Conservation (phyloP, 1,140 invertebrate species). For the Bombus pyrosoma region DNA sequence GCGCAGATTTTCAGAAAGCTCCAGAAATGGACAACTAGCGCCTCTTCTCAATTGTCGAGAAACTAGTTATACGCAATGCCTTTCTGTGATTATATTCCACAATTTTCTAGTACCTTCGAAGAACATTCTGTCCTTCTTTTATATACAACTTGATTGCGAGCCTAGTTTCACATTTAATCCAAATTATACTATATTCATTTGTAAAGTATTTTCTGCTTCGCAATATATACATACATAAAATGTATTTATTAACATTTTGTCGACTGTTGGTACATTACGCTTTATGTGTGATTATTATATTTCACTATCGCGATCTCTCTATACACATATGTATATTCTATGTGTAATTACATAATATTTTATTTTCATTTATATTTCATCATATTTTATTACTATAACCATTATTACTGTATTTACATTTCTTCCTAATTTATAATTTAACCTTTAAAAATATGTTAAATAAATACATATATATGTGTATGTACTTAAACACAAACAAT, state of each 20-base stretch:
- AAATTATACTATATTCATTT: background rate
- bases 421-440: background rate
- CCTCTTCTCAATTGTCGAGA: conserved; percentile 27
- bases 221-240: background rate
- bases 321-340: background rate
- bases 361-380: background rate
- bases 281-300: background rate
- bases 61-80: conserved; percentile 25
- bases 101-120: conserved; percentile 56
- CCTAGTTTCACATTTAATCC: background rate
- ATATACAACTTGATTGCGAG: too few species aligned
- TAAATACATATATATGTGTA: background rate
- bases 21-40: conserved; percentile 62
- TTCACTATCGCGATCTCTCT: background rate
- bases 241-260: background rate
- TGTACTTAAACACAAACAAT: background rate
- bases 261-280: background rate
- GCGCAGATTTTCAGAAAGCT: conserved; percentile 62
- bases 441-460: background rate
- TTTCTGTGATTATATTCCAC: conserved; percentile 5
- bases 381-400: background rate
- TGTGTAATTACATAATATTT: background rate
- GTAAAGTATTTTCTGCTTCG: background rate
- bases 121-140: background rate
- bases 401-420: background rate